Evolutionary conservation across 2,113 vertebrate species (phyloP).

Genomic region (Pholis gunnellus): DNA sequence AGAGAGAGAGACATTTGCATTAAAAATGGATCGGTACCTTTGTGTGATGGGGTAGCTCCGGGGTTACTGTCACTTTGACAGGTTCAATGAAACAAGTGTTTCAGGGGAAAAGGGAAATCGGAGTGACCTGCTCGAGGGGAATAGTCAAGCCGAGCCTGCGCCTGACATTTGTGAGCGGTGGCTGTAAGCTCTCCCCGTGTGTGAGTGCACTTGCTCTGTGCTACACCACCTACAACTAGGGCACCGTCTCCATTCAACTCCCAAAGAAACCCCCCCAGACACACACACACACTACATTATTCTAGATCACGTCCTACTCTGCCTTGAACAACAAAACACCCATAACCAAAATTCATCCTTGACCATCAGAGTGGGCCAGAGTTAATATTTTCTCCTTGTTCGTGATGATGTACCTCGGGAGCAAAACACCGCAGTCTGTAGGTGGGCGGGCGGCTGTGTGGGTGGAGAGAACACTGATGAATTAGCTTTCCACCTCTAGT

Average conservation of each 20-base stretch:
- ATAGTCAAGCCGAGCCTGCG: slow-evolving; percentile 20
- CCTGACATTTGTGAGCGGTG: slow-evolving; percentile 38
- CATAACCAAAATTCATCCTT: background rate
- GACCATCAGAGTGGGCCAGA: background rate
- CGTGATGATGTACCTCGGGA: background rate
- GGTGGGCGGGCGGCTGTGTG: slow-evolving; percentile 18
- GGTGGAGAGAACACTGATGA: slow-evolving; percentile 44
- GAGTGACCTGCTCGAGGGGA: slow-evolving; percentile 18
- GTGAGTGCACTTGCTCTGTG: background rate
- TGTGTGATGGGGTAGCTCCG: slow-evolving; percentile 47
- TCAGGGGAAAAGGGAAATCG: slow-evolving; percentile 19
- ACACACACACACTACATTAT: background rate
- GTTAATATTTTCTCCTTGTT: slow-evolving; percentile 9
- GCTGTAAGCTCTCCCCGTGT: slow-evolving; percentile 17
- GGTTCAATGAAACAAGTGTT: slow-evolving; percentile 42
- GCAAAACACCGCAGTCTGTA: slow-evolving; percentile 12
- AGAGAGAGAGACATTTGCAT: slow-evolving; percentile 14
- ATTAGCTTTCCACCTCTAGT: slow-evolving; percentile 43
- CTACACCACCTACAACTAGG: slow-evolving; percentile 6
- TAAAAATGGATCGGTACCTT: slow-evolving; percentile 52
- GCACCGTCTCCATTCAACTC: background rate
- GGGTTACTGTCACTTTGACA: slow-evolving; percentile 54
- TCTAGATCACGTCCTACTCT: background rate
- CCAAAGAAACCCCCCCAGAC: background rate
- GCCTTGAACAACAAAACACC: background rate